A percentile compares a stretch with the other conserved stretches of the same genome.
Conservation (phyloP, 2,888 invertebrate species). For the Hermaeophaga mercurialis region DNA sequence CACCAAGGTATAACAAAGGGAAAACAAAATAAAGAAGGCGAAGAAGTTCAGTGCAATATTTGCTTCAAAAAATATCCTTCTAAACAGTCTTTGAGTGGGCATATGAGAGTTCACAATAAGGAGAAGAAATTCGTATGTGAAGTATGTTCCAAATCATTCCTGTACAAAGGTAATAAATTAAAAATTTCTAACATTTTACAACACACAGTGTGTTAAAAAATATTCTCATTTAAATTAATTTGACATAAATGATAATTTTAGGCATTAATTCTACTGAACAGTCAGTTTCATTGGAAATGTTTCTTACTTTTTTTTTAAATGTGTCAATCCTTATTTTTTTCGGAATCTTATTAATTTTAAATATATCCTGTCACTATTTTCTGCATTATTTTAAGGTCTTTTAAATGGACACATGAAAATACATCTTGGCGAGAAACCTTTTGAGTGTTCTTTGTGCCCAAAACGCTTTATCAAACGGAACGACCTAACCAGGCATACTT, state of each 20-base stretch:
- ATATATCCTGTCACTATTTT: too few species aligned
- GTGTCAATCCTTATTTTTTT: too few species aligned
- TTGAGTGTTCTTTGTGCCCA: conserved; percentile 15
- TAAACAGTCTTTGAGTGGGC: conserved; percentile 3
- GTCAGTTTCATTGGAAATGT: too few species aligned
- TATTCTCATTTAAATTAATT: too few species aligned
- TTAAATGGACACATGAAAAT: conserved; percentile 20
- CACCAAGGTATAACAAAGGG: not conserved
- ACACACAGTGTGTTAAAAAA: too few species aligned
- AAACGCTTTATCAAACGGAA: conserved; percentile 16
- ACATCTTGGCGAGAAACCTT: conserved; percentile 11
- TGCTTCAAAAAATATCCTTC: conserved; percentile 12
- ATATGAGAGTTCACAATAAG: conserved; percentile 14
- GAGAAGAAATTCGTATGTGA: conserved; percentile 12
- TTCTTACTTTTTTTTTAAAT: too few species aligned
- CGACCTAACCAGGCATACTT: conserved; percentile 15
- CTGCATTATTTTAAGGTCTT: conserved; percentile 10
- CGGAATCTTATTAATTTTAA: too few species aligned
- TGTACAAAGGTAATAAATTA: conserved; percentile 22
- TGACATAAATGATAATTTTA: too few species aligned
- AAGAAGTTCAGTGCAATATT: conserved; percentile 1
- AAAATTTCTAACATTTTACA: too few species aligned
- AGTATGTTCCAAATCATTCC: conserved; percentile 13
- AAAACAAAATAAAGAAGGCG: not conserved
- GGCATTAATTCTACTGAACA: too few species aligned